Conservation (phyloP, 2,113 vertebrate species). For the Spilogale gracilis region DNA sequence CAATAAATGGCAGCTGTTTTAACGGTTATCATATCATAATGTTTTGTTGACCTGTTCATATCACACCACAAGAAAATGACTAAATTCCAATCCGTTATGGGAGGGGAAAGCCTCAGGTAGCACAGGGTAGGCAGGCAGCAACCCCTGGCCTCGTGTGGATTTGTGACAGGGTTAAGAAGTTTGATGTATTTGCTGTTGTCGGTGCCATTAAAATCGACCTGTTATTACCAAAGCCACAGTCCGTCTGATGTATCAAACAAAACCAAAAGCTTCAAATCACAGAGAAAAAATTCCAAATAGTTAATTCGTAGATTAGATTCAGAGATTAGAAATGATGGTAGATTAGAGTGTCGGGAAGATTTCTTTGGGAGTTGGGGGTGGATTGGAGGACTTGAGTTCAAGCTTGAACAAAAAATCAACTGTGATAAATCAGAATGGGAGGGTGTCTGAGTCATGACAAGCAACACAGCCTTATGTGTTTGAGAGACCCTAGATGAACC, state of each 20-base stretch:
- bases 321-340: background rate
- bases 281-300: background rate
- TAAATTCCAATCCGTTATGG: background rate
- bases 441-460: background rate
- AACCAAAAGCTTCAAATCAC: background rate
- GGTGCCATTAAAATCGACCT: background rate
- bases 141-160: background rate
- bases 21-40: background rate
- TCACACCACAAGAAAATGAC: background rate
- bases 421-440: background rate
- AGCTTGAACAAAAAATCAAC: background rate
- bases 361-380: no score
- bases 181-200: background rate
- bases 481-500: background rate
- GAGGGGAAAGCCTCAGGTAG: background rate
- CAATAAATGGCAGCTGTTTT: constrained; percentile 47
- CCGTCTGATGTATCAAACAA: background rate
- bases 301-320: background rate
- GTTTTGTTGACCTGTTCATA: background rate
- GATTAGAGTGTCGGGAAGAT: background rate
- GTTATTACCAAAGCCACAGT: background rate
- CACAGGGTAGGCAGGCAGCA: background rate
- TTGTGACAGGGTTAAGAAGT: background rate
- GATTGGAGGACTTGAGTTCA: background rate
- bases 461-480: background rate